These are phyloP conservation scores for Galbula dea DNA, from an alignment of 2,113 vertebrate genomes.

Conservation along the genomic window DNA sequence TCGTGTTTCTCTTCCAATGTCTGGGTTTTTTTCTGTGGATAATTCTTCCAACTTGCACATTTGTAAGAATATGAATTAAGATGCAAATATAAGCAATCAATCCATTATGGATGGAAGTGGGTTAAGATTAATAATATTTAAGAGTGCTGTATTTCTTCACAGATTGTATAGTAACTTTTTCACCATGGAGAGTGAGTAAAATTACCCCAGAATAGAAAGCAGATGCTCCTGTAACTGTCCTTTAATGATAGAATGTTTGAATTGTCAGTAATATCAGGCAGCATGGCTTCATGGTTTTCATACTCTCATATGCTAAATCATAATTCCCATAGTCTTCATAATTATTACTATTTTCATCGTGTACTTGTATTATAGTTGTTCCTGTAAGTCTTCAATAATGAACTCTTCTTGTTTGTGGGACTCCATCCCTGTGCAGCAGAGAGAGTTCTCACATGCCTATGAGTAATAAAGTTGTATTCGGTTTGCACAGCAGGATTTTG, in stretches of 20 bases:
- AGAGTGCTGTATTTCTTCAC: background rate
- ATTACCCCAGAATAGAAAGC: background rate
- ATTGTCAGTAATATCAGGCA: background rate
- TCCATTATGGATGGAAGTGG: background rate
- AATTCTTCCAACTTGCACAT: background rate
- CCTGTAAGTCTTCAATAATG: background rate
- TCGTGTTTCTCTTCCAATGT: background rate
- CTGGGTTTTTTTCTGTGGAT: background rate
- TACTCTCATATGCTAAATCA: background rate
- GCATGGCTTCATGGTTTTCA: background rate
- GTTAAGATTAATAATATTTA: background rate
- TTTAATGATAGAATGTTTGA: background rate
- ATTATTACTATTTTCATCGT: background rate
- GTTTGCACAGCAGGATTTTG: background rate
- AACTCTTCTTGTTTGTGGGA: background rate
- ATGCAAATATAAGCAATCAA: background rate
- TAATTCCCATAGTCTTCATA: background rate
- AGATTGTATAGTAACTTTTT: background rate
- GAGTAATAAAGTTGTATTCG: fast-evolving
- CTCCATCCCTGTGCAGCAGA: background rate
- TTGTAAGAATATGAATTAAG: background rate
- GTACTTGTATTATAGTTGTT: background rate
- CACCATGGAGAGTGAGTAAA: background rate
- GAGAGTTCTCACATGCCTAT: fast-evolving
- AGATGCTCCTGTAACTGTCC: background rate